Percentiles rank a stretch among this genome's conserved stretches.
Conservation (phyloP, 2,113 vertebrate species). For the Diphyllodes magnificus region DNA sequence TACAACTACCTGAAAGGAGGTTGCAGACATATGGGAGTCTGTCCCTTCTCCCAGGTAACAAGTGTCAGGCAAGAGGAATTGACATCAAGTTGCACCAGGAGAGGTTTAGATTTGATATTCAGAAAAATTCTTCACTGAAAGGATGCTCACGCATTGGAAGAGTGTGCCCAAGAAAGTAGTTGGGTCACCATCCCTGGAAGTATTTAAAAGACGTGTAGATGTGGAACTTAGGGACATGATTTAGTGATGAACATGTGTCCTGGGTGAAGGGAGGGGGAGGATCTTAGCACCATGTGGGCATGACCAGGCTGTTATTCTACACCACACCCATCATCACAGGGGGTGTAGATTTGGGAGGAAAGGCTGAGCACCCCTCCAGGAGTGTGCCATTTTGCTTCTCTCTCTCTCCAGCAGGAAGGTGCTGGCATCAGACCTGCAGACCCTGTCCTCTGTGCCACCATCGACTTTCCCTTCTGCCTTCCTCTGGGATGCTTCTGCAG, state of each 20-base stretch:
- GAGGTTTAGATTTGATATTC: not conserved
- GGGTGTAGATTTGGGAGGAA: not conserved
- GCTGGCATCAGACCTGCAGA: not conserved
- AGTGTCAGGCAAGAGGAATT: not conserved
- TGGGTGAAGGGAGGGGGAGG: not conserved
- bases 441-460: too few relatives aligned
- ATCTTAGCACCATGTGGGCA: too few relatives aligned
- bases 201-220: not conserved
- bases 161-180: not conserved
- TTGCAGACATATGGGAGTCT: too few relatives aligned
- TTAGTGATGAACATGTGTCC: not conserved
- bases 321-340: accelerated
- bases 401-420: too few relatives aligned
- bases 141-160: not conserved
- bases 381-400: not conserved
- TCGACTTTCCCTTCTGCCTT: accelerated
- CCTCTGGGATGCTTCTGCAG: not conserved
- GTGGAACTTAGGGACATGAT: not conserved
- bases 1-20: not conserved
- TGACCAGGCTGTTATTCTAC: not conserved
- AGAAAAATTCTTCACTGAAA: not conserved
- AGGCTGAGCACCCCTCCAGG: not conserved
- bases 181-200: not conserved
- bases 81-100: not conserved
- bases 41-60: not conserved